Evolutionary conservation across 2,888 invertebrate species (phyloP).

Genomic region (Ophion costatus): DNA sequence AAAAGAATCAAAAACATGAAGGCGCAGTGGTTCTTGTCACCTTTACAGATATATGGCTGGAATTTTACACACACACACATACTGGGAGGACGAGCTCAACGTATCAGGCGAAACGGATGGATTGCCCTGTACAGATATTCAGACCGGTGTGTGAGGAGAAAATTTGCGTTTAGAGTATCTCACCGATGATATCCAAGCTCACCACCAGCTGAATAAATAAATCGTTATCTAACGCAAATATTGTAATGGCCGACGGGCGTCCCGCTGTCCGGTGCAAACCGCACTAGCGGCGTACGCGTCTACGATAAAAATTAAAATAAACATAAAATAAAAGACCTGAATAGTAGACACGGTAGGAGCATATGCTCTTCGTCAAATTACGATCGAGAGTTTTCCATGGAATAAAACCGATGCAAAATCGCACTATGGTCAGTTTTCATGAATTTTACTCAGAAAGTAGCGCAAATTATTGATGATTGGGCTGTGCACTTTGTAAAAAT

Average conservation of each 20-base stretch:
- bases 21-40: no score
- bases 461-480: not conserved
- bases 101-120: not conserved
- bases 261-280: conserved; percentile 8
- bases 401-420: conserved; percentile 22
- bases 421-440: conserved; percentile 4
- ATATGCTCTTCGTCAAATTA: conserved; percentile 20
- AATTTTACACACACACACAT: not conserved
- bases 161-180: conserved; percentile 8
- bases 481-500: conserved; percentile 3
- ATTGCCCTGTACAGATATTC: not conserved
- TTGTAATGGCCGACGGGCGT: conserved; percentile 53
- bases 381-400: conserved; percentile 12
- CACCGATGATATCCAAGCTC: conserved; percentile 20
- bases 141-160: conserved; percentile 1
- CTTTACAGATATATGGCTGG: not conserved
- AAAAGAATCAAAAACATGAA: no score
- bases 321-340: conserved; percentile 22
- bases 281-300: conserved; percentile 17
- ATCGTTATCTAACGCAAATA: conserved; percentile 63
- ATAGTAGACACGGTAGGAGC: conserved; percentile 36
- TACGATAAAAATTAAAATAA: conserved; percentile 16
- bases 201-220: conserved; percentile 60
- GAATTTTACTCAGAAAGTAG: conserved; percentile 27
- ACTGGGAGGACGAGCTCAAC: not conserved